phyloP scores from a whole-genome alignment of 2,888 invertebrate species.

The Drosophila aldrichi region DNA sequence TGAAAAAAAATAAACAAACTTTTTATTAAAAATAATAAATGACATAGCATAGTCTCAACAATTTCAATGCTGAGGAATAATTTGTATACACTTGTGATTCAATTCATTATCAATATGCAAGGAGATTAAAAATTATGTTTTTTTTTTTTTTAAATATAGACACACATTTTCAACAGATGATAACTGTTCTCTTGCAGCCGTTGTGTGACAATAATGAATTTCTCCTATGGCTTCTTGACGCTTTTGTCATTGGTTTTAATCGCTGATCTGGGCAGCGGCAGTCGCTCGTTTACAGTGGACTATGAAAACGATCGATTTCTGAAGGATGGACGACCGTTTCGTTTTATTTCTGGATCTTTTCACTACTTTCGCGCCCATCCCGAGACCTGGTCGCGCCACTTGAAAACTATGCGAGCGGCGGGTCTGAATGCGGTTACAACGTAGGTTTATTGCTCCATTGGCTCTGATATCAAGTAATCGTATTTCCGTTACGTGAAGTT shows the following conservation, averaged over 20 bases:
- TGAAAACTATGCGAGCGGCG: slow-evolving; percentile 91
- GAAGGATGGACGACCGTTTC: slow-evolving; percentile 90
- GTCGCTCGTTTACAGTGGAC: slow-evolving; percentile 86
- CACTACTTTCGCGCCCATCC: slow-evolving; percentile 95
- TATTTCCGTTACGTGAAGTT: slow-evolving; percentile 86
- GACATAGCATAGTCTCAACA: no score
- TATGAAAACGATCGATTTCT: slow-evolving; percentile 88
- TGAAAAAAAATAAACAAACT: no score
- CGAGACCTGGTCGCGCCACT: slow-evolving; percentile 91
- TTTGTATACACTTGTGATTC: no score
- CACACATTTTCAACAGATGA: no score
- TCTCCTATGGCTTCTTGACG: not conserved
- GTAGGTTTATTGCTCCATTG: slow-evolving; percentile 85
- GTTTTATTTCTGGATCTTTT: slow-evolving; percentile 91
- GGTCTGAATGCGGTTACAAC: slow-evolving; percentile 95
- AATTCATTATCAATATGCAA: no score
- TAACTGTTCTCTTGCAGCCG: not conserved
- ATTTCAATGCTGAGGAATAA: no score
- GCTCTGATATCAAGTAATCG: no score
- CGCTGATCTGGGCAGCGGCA: not conserved
- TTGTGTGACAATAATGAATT: slow-evolving; percentile 12
- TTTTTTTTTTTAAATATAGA: no score
- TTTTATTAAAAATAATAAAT: no score
- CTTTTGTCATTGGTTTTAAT: slow-evolving; percentile 16
- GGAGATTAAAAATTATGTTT: no score